These are phyloP conservation scores for Pantherophis alleghaniensis DNA, from an alignment of 2,797 vertebrate genomes.

Conservation along the genomic window DNA sequence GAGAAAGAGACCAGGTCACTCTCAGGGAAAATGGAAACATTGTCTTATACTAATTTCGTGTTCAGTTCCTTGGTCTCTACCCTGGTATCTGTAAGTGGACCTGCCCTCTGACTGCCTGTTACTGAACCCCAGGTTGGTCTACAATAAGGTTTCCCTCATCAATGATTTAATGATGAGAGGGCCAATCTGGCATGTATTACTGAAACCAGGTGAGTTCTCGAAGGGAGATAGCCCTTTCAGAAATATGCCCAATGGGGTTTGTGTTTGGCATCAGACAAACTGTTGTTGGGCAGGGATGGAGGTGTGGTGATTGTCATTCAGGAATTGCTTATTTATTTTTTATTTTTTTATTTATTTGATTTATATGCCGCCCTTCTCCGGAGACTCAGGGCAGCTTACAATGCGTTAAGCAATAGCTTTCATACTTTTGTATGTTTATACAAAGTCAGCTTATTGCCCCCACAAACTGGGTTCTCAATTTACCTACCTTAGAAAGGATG, in stretches of 20 bases:
- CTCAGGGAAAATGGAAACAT: background rate
- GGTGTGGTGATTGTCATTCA: background rate
- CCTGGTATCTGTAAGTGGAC: background rate
- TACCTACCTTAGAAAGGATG: too few relatives aligned
- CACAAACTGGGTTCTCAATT: too few relatives aligned
- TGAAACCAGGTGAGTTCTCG: background rate
- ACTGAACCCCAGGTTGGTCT: background rate
- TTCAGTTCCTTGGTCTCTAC: background rate
- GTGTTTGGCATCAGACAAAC: background rate
- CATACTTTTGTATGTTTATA: too few relatives aligned
- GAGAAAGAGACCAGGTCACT: background rate
- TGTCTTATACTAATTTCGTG: background rate
- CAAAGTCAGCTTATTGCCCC: too few relatives aligned
- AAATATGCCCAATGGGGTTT: background rate
- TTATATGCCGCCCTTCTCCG: too few relatives aligned
- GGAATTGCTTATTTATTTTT: background rate
- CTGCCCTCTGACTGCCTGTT: background rate
- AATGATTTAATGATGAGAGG: background rate
- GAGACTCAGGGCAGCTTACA: too few relatives aligned
- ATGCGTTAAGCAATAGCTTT: too few relatives aligned
- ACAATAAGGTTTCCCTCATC: background rate
- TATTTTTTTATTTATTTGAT: too few relatives aligned
- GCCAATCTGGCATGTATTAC: background rate
- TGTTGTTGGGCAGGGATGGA: background rate
- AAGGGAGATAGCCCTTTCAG: background rate